Percentiles rank a stretch among this genome's conserved stretches.
Conservation (phyloP, 2,888 invertebrate genomes). For the Molorchus minor region DNA sequence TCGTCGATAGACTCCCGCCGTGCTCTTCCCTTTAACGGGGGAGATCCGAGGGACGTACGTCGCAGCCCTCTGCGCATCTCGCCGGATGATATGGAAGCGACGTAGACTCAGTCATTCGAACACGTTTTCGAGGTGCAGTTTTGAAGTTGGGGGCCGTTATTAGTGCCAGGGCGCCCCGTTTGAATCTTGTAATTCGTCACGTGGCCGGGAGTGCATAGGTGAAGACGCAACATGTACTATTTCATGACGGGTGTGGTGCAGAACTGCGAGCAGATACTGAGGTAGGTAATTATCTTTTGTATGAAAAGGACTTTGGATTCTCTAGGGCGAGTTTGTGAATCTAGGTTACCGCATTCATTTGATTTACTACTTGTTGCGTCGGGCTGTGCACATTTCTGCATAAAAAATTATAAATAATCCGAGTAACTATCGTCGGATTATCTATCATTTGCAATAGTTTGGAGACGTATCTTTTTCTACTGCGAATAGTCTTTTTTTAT, state of each 20-base stretch:
- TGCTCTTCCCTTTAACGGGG: neutral
- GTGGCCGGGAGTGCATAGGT: constrained; percentile 4
- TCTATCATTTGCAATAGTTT: neutral
- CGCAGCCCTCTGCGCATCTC: constrained; percentile 14
- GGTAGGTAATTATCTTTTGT: constrained; percentile 39
- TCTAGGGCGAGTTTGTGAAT: too few relatives aligned
- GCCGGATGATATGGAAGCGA: constrained; percentile 18
- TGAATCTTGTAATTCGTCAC: constrained; percentile 15
- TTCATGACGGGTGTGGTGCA: constrained; percentile 57
- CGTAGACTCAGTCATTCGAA: constrained; percentile 33
- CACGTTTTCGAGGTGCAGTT: constrained; percentile 37
- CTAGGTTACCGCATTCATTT: neutral
- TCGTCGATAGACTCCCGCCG: constrained; percentile 1
- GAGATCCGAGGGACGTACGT: constrained; percentile 28
- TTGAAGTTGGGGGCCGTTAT: constrained; percentile 27
- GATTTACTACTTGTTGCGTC: neutral
- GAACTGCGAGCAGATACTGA: constrained; percentile 55
- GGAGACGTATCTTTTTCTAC: too few relatives aligned
- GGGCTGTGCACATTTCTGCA: too few relatives aligned
- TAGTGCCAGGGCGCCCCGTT: constrained; percentile 28
- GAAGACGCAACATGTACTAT: constrained; percentile 50
- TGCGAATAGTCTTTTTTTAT: too few relatives aligned
- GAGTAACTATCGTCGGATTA: neutral
- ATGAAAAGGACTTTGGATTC: too few relatives aligned
- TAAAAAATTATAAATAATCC: too few relatives aligned